Conservation (phyloP, 2,888 invertebrate genomes). For the Metopia argyrocephala region DNA sequence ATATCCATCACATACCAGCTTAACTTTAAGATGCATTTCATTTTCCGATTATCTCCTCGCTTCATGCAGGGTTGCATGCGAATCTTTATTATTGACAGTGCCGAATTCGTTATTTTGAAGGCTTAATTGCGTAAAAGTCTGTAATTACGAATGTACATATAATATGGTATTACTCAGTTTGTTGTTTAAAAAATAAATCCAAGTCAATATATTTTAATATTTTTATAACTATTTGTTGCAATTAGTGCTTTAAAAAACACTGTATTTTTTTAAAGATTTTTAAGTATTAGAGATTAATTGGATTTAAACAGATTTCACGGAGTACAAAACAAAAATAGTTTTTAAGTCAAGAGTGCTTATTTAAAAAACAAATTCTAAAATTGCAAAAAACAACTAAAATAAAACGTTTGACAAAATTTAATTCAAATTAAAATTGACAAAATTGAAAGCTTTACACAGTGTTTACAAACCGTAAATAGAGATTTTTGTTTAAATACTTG, state of each 20-base stretch:
- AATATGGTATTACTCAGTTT: too few species aligned
- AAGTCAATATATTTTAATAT: too few species aligned
- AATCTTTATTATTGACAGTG: background rate
- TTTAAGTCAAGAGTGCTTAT: background rate
- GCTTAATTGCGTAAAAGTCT: too few species aligned
- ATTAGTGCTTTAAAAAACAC: background rate
- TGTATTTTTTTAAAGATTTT: background rate
- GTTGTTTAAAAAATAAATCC: too few species aligned
- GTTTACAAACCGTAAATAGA: background rate
- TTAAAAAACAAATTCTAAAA: background rate
- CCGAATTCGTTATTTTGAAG: too few species aligned
- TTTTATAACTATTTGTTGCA: too few species aligned
- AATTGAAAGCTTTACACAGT: background rate
- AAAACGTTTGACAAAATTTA: background rate
- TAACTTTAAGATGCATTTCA: too few species aligned
- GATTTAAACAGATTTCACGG: constrained; percentile 4
- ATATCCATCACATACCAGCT: too few species aligned
- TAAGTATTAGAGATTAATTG: constrained; percentile 16
- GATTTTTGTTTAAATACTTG: background rate
- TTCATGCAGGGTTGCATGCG: background rate
- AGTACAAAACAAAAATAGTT: background rate
- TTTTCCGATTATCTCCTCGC: too few species aligned
- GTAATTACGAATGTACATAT: too few species aligned
- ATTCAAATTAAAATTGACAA: background rate
- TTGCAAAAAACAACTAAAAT: background rate